These are phyloP conservation scores for Lampris incognitus DNA, from an alignment of 2,113 vertebrate genomes.

Conservation along the genomic window DNA sequence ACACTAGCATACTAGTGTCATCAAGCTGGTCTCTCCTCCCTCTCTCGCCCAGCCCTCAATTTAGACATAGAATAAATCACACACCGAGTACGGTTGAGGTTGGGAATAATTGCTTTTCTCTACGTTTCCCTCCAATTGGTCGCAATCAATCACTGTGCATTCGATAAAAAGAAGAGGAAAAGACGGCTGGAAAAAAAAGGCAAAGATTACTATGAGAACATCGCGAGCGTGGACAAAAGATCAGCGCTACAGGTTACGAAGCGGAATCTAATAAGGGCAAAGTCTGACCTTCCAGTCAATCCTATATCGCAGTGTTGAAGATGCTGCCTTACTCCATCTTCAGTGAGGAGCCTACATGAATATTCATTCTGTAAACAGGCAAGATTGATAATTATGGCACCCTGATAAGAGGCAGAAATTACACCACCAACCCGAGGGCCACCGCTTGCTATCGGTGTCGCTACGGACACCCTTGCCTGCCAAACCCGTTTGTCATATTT, in stretches of 20 bases:
- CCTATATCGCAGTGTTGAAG: conserved; percentile 52
- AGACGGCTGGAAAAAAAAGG: conserved; percentile 29
- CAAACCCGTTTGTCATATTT: conserved; percentile 65
- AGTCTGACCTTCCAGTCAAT: conserved; percentile 64
- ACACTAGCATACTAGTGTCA: no score
- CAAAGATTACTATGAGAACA: conserved; percentile 22
- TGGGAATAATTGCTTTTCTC: conserved; percentile 58
- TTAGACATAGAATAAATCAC: conserved; percentile 51
- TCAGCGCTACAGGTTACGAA: conserved; percentile 38
- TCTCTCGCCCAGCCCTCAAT: conserved; percentile 13
- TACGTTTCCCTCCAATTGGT: conserved; percentile 43
- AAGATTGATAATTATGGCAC: conserved; percentile 71
- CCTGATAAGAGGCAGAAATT: conserved; percentile 59
- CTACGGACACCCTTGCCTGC: conserved; percentile 24
- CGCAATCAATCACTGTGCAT: conserved; percentile 65
- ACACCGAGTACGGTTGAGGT: conserved; percentile 60
- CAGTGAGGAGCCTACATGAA: conserved; percentile 60
- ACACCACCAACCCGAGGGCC: conserved; percentile 40
- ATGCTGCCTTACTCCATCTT: conserved; percentile 26
- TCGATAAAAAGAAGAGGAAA: conserved; percentile 48
- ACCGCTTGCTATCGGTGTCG: conserved; percentile 24
- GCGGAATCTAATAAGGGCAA: conserved; percentile 51
- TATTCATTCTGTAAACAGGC: conserved; percentile 76
- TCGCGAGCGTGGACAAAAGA: background rate
- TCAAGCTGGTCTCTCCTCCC: background rate